These are phyloP conservation scores for Metalampra italica DNA, from an alignment of 2,888 invertebrate species.

Conservation along the genomic window DNA sequence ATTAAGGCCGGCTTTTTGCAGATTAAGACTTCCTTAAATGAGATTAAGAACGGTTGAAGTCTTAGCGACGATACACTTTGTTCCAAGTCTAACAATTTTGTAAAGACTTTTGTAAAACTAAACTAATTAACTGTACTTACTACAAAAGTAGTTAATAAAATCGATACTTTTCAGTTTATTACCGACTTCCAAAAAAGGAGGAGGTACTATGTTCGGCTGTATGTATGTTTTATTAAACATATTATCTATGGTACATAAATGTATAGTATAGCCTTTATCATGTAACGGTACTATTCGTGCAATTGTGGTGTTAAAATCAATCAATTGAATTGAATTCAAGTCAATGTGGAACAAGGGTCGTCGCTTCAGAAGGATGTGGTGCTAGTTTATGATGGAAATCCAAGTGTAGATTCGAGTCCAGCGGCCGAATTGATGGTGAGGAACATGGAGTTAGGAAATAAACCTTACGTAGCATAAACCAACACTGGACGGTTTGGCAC, in stretches of 20 bases:
- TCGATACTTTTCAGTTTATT: no score
- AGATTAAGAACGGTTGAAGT: slow-evolving; percentile 38
- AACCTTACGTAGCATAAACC: not conserved
- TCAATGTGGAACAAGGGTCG: not conserved
- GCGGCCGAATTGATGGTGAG: slow-evolving; percentile 11
- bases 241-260: no score
- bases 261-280: no score
- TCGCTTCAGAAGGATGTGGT: slow-evolving; percentile 8
- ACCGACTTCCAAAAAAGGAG: no score
- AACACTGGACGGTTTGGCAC: no score
- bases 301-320: slow-evolving; percentile 6
- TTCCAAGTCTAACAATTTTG: not conserved
- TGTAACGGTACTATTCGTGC: no score
- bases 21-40: slow-evolving; percentile 42
- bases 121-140: no score
- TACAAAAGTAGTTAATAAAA: no score
- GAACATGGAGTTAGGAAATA: not conserved
- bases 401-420: slow-evolving; percentile 13
- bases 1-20: slow-evolving; percentile 36
- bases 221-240: no score
- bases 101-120: no score
- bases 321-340: no score
- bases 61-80: slow-evolving; percentile 23
- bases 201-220: no score
- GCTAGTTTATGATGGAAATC: slow-evolving; percentile 12